Evolutionary conservation across 2,113 vertebrate species (phyloP), one percentile per base, ranked within the genome.

Genomic region (Edolisoma coerulescens): DNA sequence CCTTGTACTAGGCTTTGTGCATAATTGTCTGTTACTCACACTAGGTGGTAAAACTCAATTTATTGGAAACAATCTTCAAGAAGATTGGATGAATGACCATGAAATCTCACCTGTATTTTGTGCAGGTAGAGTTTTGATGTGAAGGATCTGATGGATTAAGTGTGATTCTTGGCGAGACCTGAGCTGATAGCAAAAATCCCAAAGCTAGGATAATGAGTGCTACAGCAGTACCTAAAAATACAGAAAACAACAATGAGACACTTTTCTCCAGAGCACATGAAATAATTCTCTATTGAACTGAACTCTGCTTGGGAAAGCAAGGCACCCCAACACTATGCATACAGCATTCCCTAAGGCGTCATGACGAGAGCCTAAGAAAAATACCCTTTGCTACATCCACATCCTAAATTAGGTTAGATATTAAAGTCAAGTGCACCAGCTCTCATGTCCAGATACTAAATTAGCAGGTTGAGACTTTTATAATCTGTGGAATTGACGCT

Each of bases 151-250:
- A 68, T 22, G 99, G 98, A 90, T 98, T 98, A 90, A 99, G 97
- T 71, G 98, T 99, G 96, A 99, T 96, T 33, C 97, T 98, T 89
- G 99, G 99, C 24, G 99, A 99, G 95, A 99, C 98, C 95, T 99
- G 99, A 68, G 99, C 99, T 15, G 99, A 99, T 5, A 99, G 97
- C 89, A 99, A 98, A 97, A 99, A 99, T 70, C 99, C 99, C 35
- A 98, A 91, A 70, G 98, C 99, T 94, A 99, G 97, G 94, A 99
- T 93, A 95, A 98, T 90, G 88, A 99, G 98, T 64, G 99, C 99
- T 85, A 99, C 82, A 63, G 97, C 97, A 23, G 99, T 99, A 65
- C 99, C 99, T 99, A 84, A 85, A 95, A 95, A 74, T 37, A 94
- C 32, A 91, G 85, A 96, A 96, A 82, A 93, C 83, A 87, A 93